Evolutionary conservation across 92 coral and sea anemone genomes (phyloP).

Genomic region (Epizoanthus fatuus): DNA sequence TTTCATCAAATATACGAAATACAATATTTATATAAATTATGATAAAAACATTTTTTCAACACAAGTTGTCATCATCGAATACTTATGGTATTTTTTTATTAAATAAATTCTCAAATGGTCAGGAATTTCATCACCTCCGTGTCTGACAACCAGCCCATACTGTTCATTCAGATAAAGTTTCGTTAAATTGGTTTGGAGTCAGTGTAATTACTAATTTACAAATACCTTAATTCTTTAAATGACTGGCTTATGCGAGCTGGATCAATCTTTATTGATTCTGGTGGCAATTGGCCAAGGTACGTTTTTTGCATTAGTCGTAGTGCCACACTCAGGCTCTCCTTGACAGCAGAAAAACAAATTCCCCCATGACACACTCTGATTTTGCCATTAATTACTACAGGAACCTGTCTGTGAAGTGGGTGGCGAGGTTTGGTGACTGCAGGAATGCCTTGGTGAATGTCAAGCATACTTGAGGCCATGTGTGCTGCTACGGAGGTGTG

Average conservation of each 20-base stretch:
- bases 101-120: not conserved
- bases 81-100: too few relatives aligned
- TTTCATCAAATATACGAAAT: too few relatives aligned
- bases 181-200: too few relatives aligned
- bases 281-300: not conserved
- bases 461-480: not conserved
- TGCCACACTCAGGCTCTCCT: not conserved
- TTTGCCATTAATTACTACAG: not conserved
- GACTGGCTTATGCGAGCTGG: not conserved
- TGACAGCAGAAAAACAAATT: not conserved
- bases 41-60: too few relatives aligned
- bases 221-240: not conserved
- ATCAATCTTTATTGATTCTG: constrained; percentile 6
- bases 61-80: too few relatives aligned
- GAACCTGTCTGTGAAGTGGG: not conserved
- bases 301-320: not conserved
- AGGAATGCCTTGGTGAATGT: not conserved
- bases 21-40: too few relatives aligned
- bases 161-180: too few relatives aligned
- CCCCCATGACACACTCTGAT: constrained; percentile 15
- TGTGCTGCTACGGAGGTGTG: too few relatives aligned
- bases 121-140: not conserved
- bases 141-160: not conserved
- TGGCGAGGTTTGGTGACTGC: not conserved
- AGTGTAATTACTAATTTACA: too few relatives aligned